Base-by-base conservation (phyloP, 2,797 vertebrate genomes). In the Chelmon rostratus region DNA sequence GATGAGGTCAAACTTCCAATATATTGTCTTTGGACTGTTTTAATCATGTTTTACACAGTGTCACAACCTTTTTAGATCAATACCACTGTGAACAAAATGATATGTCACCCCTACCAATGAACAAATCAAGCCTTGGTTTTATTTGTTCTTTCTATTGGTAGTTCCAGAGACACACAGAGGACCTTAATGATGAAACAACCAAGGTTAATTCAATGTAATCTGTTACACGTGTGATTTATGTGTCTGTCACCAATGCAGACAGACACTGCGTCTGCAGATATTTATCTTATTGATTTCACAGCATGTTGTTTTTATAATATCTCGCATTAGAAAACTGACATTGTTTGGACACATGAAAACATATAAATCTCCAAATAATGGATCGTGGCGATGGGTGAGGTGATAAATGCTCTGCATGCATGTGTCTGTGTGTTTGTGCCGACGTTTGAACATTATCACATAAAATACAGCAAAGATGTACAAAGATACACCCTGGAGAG, bases 211-310 rank as follows among this genome's bases (percentile, higher is more conserved):
- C 85, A 86, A 67, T 81, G 61, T 72, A 84, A 86, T 85, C 67
- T 68, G 52, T 69, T 70, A 21, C 49, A 54, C 44, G 42, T 71
- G 47, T 87, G 86, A 93, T 91, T 72, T 79, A 92, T 91, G 72
- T 52, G 7, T 86, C 78, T 79, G 81, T 73, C 77, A 54, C 84
- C 85, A 79, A 50, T 33, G 74, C 58, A 76, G 64, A 81, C 73
- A 18, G 73, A 82, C 74, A 66, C 18, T 49, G n/a, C 16, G 78
- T 77, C 89, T 56, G 57, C 21, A 81, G 33, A 75, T 86, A 78
- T 87, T 82, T 69, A 61, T 91, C 79, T 84, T 78, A 82, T 73
- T 73, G 90, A 89, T 89, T 89, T 76, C 86, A 79, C 72, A 78
- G 57, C 40, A 57, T 80, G 53, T 89, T 88, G 83, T 87, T 90